Evolutionary conservation across 2,888 invertebrate genomes (phyloP), one percentile per base, ranked within the genome.

Genomic region (Fragum fragum): DNA sequence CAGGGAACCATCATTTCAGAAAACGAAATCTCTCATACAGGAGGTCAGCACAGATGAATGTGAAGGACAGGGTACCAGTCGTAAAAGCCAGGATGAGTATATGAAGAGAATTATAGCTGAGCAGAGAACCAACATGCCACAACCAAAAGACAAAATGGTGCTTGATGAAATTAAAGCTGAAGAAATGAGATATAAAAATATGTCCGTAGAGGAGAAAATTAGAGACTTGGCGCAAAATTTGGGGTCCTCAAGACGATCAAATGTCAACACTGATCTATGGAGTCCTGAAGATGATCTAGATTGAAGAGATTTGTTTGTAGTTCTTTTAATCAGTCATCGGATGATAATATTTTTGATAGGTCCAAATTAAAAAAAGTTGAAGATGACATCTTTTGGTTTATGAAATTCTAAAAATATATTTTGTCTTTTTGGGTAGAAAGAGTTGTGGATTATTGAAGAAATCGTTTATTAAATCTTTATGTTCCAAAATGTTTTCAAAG

Each of bases 151-250:
- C 3, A 81, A 73, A 2, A 73, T 73, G 7, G 73, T 79, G 18
- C 42, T 66, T 23, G 32, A 36, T 66, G 82, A 84, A 28, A 73
- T 83, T n/a, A 61, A 73, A 52, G 79, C 74, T 23, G 76, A 83
- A 26, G 80, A 83, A 32, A 70, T 79, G 53, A 86, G 81, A 61
- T 73, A 71, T 21, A 80, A 76, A 6, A 71, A 73, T 16, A 86
- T 86, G 87, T 78, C 80, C 2, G 76, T 61, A 39, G 86, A 87
- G 42, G 86, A 89, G 70, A 87, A 87, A 83, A 89, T 86, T 73
- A 84, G 83, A 72, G 87, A 88, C 23, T 63, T 89, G 36, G 88
- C 89, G 11, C 81, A 87, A 28, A 89, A 85, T 74, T 39, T 87
- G 59, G 89, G 89, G 5, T 61, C 79, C 3, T 76, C 85, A 47